Percentiles rank a stretch among this genome's conserved stretches.
Evolutionary conservation across 2,888 invertebrate species (phyloP).

Genomic region (Timema cristinae): DNA sequence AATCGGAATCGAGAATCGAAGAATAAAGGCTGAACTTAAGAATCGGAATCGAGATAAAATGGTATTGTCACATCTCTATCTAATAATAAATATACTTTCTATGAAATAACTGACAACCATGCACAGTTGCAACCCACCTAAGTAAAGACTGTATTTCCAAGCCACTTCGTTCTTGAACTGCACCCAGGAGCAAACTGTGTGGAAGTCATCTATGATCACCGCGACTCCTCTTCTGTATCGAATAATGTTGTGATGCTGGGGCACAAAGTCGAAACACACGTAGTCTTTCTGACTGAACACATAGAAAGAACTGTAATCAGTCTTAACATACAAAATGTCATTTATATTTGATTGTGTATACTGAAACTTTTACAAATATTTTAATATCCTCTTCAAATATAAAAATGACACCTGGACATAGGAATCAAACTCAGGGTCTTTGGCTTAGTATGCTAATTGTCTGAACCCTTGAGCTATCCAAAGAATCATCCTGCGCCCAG

Average conservation of each 20-base stretch:
- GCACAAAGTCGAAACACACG: conserved; percentile 94
- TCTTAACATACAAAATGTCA: conserved; percentile 1
- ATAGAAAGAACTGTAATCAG: conserved; percentile 7
- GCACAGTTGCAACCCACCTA: conserved; percentile 45
- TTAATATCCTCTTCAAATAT: too few species aligned
- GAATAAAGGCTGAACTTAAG: too few species aligned
- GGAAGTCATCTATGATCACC: conserved; percentile 84
- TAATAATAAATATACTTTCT: too few species aligned
- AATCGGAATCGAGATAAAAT: too few species aligned
- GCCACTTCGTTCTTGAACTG: conserved; percentile 79
- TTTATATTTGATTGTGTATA: neutral
- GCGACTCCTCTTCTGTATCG: conserved; percentile 84
- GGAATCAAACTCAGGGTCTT: too few species aligned
- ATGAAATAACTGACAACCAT: too few species aligned
- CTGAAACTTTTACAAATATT: neutral
- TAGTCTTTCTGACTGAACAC: conserved; percentile 89
- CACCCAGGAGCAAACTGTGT: conserved; percentile 92
- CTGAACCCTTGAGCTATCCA: too few species aligned
- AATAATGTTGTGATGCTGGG: conserved; percentile 92
- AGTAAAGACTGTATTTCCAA: conserved; percentile 84
- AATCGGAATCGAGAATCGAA: too few species aligned
- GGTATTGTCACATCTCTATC: too few species aligned
- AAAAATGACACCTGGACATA: too few species aligned
- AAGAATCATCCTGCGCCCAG: too few species aligned
- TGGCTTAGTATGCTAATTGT: too few species aligned